These are phyloP conservation scores for Apodemia zela DNA, from an alignment of 2,888 invertebrate genomes.

Conservation along the genomic window DNA sequence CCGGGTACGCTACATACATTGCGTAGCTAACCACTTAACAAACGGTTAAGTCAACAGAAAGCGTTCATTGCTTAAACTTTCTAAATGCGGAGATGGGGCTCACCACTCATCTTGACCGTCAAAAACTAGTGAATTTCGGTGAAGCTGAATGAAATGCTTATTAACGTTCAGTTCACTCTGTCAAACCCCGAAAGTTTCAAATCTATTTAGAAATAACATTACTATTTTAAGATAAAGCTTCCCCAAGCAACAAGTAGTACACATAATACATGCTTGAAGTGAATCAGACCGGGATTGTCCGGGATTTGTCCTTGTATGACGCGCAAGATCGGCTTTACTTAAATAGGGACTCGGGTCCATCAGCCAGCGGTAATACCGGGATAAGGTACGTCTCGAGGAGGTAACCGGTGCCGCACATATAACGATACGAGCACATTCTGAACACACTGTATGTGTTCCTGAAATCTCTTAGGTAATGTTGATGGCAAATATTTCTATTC, in stretches of 20 bases:
- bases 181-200: no score
- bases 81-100: no score
- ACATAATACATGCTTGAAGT: not conserved
- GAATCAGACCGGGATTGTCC: constrained; percentile 25
- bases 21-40: no score
- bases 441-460: not conserved
- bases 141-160: no score
- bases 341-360: constrained; percentile 32
- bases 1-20: no score
- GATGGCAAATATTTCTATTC: not conserved
- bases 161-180: no score
- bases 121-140: no score
- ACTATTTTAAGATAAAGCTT: no score
- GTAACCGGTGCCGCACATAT: not conserved
- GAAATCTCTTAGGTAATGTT: constrained; percentile 5
- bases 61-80: no score
- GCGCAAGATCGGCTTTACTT: constrained; percentile 34
- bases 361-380: constrained; percentile 41
- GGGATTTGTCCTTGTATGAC: constrained; percentile 35
- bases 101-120: no score
- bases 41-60: no score
- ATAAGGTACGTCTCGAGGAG: constrained; percentile 19
- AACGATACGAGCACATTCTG: not conserved
- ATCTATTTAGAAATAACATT: no score
- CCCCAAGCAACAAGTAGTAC: constrained; percentile 1